Base-by-base conservation (phyloP, 2,888 invertebrate genomes). In the Chalcosyrphus nemorum region DNA sequence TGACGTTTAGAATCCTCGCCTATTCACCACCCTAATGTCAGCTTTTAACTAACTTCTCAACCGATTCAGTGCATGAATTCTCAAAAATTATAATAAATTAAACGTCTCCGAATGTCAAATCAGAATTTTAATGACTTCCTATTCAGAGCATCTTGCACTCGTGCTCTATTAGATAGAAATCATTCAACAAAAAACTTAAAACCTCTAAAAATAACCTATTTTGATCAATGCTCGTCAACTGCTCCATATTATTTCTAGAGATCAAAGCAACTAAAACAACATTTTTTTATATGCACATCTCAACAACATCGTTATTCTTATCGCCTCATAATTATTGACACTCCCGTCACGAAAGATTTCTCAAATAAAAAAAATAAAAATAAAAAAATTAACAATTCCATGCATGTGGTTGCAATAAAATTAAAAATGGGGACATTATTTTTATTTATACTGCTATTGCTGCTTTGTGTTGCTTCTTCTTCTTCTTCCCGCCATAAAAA, bases 371-470 rank as follows among this genome's bases (percentile, higher is more conserved):
- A 24, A 24, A 35, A 24, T 4, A 24, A 24, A 43, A 66, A 76
- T 29, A 70, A 75, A 43, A 71, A 52, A 76, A 54, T 81, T 45
- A 71, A 71, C 63, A 77, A 76, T 81, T 77, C 77, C 54, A 61
- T 61, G 77, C 77, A 82, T 82, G 81, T 54, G 65, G 72, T 77
- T 72, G 77, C 41, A 32, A 72, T 82, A 77, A 82, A 82, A 77
- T 77, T 50, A 35, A 61, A 47, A 82, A 61, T 72, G 72, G 77
- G 57, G 66, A 77, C 81, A 82, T 81, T 68, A 61, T 56, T 61
- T 54, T 11, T 24, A 15, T 56, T 74, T 61, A 35, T 61, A 68
- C n/a, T 65, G 15, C 0, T 50, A 17, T 35, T 57, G 4, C 24
- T 24, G 9, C 52, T 15, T 43, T 57, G 68, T 38, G n/a, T n/a